These are phyloP conservation scores for Atrina japonica DNA, from an alignment of 2,888 invertebrate genomes.

Conservation along the genomic window DNA sequence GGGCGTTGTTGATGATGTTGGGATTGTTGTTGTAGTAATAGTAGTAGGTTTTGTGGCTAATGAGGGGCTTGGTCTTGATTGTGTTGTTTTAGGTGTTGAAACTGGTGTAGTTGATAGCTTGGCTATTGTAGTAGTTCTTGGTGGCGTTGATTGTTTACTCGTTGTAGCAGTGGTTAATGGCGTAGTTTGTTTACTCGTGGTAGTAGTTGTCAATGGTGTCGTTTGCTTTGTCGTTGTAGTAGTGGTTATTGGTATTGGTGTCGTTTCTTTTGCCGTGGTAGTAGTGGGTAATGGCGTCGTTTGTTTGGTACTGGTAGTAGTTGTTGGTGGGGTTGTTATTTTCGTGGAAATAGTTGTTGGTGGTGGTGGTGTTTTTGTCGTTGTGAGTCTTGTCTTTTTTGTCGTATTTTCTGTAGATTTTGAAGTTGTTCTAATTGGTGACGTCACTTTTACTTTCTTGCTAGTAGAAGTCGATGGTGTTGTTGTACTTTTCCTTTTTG, in stretches of 20 bases:
- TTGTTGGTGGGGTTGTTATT: constrained; percentile 3
- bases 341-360: neutral
- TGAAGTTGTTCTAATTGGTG: neutral
- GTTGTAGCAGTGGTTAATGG: neutral
- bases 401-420: neutral
- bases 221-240: constrained; percentile 6
- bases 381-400: neutral
- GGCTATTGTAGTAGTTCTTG: constrained; percentile 4
- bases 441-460: no score
- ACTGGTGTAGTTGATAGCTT: neutral
- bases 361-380: neutral
- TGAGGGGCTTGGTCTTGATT: neutral
- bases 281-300: no score
- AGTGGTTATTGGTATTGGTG: neutral
- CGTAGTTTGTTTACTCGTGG: neutral
- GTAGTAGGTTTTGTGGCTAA: neutral
- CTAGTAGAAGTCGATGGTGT: no score
- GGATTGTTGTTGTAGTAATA: neutral
- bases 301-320: no score
- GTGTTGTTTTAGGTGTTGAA: neutral
- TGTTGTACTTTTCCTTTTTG: neutral
- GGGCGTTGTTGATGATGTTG: neutral
- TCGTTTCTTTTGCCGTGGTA: no score
- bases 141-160: neutral
- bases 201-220: constrained; percentile 12